Percentiles rank a stretch among this genome's conserved stretches.
Conservation (phyloP, 1,140 invertebrate genomes). For the Hycleus phaleratus region DNA sequence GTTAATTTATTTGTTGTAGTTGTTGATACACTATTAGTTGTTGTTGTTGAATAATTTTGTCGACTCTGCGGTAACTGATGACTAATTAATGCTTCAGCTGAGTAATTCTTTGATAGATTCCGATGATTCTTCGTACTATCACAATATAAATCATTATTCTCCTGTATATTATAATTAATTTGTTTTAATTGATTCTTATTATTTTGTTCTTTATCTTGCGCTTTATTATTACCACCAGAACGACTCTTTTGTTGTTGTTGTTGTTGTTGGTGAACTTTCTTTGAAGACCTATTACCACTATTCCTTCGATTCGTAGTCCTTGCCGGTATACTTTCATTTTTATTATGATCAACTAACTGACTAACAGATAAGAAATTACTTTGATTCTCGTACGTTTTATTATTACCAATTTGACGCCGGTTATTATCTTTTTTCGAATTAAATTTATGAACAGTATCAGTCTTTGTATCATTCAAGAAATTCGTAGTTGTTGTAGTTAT, state of each 20-base stretch:
- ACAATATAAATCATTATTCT: slow-evolving; percentile 18
- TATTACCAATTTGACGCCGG: slow-evolving; percentile 17
- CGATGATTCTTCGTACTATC: slow-evolving; percentile 19
- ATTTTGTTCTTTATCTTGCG: background rate
- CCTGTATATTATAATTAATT: background rate
- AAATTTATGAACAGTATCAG: slow-evolving; percentile 9
- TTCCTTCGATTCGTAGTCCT: slow-evolving; percentile 23
- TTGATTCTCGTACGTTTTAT: slow-evolving; percentile 21
- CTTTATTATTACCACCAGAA: background rate
- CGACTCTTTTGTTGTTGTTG: slow-evolving; percentile 12
- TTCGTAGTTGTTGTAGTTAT: slow-evolving; percentile 1
- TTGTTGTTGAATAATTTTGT: slow-evolving; percentile 30
- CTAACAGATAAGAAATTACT: slow-evolving; percentile 54
- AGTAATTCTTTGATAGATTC: slow-evolving; percentile 46
- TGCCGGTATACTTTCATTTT: slow-evolving; percentile 37
- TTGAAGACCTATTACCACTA: slow-evolving; percentile 24
- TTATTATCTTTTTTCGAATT: slow-evolving; percentile 18
- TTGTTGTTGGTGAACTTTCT: slow-evolving; percentile 15
- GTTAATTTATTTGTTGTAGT: slow-evolving; percentile 1
- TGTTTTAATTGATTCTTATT: slow-evolving; percentile 9
- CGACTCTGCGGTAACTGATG: slow-evolving; percentile 12
- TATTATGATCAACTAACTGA: slow-evolving; percentile 55
- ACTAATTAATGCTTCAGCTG: slow-evolving; percentile 51
- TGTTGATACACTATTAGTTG: slow-evolving; percentile 17
- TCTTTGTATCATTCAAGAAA: slow-evolving; percentile 19